phyloP scores from a whole-genome alignment of 2,888 invertebrate genomes.

The Synergus itoensis region DNA sequence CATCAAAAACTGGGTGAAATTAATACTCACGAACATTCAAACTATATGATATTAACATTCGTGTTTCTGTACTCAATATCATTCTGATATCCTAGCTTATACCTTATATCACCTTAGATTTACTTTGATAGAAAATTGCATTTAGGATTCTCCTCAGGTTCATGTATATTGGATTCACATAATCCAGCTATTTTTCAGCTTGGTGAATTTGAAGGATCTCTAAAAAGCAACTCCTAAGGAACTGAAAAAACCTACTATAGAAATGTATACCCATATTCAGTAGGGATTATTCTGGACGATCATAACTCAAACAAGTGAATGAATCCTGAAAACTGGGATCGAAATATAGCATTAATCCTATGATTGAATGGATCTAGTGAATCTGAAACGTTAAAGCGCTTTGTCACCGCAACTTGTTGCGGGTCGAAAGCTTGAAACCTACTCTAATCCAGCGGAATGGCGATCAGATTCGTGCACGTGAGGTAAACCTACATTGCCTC shows the following conservation, averaged over 20 bases:
- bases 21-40: not conserved
- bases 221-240: not conserved
- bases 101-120: not conserved
- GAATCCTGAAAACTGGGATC: conserved; percentile 9
- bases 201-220: not conserved
- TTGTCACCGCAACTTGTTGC: conserved; percentile 40
- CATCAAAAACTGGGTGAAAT: not conserved
- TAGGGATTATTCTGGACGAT: not conserved
- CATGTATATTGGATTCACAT: not conserved
- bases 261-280: not conserved
- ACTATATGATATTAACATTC: not conserved
- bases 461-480: conserved; percentile 13
- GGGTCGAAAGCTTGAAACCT: conserved; percentile 22
- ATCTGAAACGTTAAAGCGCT: conserved; percentile 16
- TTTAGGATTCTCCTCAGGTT: not conserved
- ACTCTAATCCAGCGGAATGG: conserved; percentile 14
- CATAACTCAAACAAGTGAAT: not conserved
- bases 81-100: not conserved
- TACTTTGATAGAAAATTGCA: not conserved
- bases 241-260: too few species aligned
- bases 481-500: not conserved
- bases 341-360: conserved; percentile 26
- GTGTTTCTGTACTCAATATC: not conserved
- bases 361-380: not conserved
- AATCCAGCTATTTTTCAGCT: not conserved